phyloP scores from a whole-genome alignment of 2,113 vertebrate species.

The Butastur rufipennis region DNA sequence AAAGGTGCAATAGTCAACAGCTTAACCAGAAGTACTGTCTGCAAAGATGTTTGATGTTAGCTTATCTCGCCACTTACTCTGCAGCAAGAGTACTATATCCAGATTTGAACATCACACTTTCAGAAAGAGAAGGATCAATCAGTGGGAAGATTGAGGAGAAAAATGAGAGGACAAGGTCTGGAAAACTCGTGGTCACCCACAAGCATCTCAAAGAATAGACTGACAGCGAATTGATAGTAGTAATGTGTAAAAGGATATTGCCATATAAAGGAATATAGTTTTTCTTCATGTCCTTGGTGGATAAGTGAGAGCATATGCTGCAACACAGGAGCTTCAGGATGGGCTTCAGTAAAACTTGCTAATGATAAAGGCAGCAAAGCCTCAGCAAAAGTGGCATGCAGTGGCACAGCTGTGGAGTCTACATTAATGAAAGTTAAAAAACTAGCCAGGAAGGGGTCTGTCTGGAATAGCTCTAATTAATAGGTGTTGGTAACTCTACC shows the following conservation, averaged over 20 bases:
- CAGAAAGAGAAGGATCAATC: neutral
- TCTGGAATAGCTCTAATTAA: neutral
- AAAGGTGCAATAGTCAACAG: neutral
- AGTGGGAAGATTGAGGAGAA: neutral
- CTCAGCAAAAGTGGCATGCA: neutral
- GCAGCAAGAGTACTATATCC: neutral
- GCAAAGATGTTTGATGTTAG: neutral
- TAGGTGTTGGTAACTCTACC: neutral
- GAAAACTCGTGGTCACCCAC: neutral
- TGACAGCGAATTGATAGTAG: neutral
- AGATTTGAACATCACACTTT: neutral
- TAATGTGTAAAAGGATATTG: neutral
- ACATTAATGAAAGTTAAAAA: neutral
- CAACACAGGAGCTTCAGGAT: neutral
- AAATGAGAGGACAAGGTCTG: neutral
- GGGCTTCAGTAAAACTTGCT: neutral
- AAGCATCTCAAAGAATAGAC: neutral
- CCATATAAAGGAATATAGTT: neutral
- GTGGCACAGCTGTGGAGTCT: neutral
- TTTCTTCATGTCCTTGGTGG: neutral
- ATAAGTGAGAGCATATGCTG: neutral
- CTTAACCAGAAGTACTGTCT: neutral
- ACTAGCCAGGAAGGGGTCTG: neutral
- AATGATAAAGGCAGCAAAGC: neutral
- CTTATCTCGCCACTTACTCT: neutral